Percentiles rank a stretch among this genome's conserved stretches.
Conservation (phyloP, 1,140 invertebrate genomes). For the Zaprionus ornatus region DNA sequence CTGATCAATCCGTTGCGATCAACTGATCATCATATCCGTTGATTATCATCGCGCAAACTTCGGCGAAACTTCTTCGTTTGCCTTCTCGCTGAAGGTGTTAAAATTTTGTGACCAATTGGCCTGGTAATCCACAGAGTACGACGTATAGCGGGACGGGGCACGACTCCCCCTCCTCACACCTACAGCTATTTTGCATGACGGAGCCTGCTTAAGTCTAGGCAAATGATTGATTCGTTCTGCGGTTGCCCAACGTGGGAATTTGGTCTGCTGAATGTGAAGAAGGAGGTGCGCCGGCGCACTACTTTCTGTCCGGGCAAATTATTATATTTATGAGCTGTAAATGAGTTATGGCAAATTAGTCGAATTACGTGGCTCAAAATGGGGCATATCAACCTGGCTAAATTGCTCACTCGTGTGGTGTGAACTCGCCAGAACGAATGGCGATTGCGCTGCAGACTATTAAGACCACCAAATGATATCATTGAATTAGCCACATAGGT, state of each 20-base stretch:
- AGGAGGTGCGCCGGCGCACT: constrained; percentile 69
- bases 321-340: constrained; percentile 66
- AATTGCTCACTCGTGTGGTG: constrained; percentile 17
- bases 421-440: constrained; percentile 19
- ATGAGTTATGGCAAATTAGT: constrained; percentile 65
- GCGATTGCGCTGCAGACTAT: neutral
- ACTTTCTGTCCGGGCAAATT: constrained; percentile 65
- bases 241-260: constrained; percentile 74
- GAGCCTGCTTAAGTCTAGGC: constrained; percentile 47
- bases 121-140: constrained; percentile 13
- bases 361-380: constrained; percentile 27
- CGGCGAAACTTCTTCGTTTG: constrained; percentile 3
- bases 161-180: neutral
- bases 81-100: constrained; percentile 62
- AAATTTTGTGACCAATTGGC: constrained; percentile 79
- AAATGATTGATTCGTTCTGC: constrained; percentile 73
- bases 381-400: neutral
- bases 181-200: constrained; percentile 55
- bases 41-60: constrained; percentile 46
- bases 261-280: constrained; percentile 37
- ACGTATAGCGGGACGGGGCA: too few species aligned
- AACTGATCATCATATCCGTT: constrained; percentile 25
- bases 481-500: too few species aligned
- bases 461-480: too few species aligned
- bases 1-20: constrained; percentile 31